These are phyloP conservation scores for Sympetrum striolatum DNA, from an alignment of 2,888 invertebrate species.

Conservation along the genomic window DNA sequence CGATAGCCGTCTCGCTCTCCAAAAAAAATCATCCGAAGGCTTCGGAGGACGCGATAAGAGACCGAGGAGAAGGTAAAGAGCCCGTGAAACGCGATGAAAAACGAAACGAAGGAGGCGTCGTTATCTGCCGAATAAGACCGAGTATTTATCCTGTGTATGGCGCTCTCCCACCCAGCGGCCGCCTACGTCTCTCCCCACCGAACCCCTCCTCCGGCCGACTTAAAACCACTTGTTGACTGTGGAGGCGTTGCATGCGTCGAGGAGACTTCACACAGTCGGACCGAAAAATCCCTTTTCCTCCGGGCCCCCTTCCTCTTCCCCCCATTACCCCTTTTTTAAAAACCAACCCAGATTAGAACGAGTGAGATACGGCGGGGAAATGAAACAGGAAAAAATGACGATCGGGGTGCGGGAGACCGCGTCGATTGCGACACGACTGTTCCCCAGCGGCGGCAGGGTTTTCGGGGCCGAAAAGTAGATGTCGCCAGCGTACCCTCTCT, in stretches of 20 bases:
- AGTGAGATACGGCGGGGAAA: not conserved
- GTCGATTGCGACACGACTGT: not conserved
- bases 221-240: slow-evolving; percentile 41
- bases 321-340: not conserved
- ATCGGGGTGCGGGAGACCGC: not conserved
- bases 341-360: not conserved
- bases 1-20: no score
- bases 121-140: not conserved
- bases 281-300: not conserved
- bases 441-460: not conserved
- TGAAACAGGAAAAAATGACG: not conserved
- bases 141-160: not conserved
- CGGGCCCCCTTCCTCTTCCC: not conserved
- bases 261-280: not conserved
- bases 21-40: not conserved
- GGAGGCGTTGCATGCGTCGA: slow-evolving; percentile 17
- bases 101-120: not conserved
- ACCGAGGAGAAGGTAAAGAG: not conserved
- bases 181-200: not conserved
- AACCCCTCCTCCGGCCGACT: not conserved
- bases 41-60: not conserved
- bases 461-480: not conserved
- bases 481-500: not conserved
- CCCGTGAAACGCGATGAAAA: not conserved
- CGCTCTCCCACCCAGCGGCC: not conserved